phyloP scores from a whole-genome alignment of 2,888 invertebrate species.

The Adelognathus sp. region DNA sequence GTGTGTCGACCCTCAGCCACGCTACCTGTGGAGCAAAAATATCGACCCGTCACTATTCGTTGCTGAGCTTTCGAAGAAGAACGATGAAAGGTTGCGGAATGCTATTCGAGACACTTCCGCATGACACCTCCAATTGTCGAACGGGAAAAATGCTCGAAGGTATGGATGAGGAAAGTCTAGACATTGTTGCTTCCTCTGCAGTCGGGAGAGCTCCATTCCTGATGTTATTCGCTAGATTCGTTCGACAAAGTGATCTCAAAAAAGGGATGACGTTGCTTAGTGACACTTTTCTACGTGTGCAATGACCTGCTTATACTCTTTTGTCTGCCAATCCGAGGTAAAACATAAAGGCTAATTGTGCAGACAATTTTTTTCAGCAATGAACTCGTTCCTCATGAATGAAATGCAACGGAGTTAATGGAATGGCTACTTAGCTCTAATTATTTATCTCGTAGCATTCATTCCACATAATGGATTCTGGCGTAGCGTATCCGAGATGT shows the following conservation, averaged over 20 bases:
- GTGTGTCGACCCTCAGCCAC: constrained; percentile 94
- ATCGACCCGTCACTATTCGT: too few species aligned
- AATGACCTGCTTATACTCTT: not conserved
- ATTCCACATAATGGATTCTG: constrained; percentile 67
- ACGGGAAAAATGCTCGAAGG: not conserved
- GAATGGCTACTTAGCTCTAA: constrained; percentile 69
- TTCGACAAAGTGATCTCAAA: not conserved
- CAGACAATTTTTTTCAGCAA: not conserved
- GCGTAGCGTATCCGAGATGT: constrained; percentile 58
- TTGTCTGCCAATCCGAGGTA: not conserved
- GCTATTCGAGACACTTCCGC: too few species aligned
- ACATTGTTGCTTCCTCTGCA: not conserved
- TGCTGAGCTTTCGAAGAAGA: not conserved
- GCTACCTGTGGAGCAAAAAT: constrained; percentile 86
- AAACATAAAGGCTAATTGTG: not conserved
- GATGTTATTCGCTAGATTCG: not conserved
- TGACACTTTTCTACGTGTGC: not conserved
- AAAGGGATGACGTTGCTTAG: not conserved
- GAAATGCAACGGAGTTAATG: constrained; percentile 70
- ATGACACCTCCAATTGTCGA: not conserved
- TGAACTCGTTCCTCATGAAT: not conserved
- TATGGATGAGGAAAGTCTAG: not conserved
- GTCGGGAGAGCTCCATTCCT: not conserved
- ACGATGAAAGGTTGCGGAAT: not conserved
- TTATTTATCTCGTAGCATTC: constrained; percentile 66